These are phyloP conservation scores for Chaetops frenatus DNA, from an alignment of 2,113 vertebrate species.

Conservation along the genomic window DNA sequence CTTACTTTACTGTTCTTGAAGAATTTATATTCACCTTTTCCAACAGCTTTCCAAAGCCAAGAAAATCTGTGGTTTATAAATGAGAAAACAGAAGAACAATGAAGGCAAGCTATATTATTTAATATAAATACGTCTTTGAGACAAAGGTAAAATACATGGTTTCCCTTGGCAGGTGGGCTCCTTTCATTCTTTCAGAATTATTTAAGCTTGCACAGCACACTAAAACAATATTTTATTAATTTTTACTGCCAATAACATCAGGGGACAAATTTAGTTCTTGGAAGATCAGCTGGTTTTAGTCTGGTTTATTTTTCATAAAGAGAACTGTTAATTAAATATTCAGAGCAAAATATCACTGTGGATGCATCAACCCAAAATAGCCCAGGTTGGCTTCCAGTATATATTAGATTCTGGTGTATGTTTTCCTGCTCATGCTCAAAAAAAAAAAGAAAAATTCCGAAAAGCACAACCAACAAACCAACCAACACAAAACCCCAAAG, in stretches of 20 bases:
- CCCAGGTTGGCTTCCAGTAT: neutral
- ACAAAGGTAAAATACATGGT: neutral
- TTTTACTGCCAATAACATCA: neutral
- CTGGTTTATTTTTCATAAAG: neutral
- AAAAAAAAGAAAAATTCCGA: fast-evolving
- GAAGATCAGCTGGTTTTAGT: neutral
- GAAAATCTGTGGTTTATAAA: neutral
- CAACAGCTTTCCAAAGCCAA: neutral
- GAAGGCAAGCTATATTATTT: neutral
- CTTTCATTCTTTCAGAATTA: neutral
- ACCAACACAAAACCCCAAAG: neutral
- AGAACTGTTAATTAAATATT: neutral
- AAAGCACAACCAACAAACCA: neutral
- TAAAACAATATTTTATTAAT: neutral
- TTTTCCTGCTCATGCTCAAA: neutral
- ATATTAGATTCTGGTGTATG: neutral
- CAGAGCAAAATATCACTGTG: neutral
- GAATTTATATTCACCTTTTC: neutral
- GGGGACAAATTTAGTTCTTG: neutral
- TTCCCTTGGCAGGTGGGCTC: neutral
- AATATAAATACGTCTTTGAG: neutral
- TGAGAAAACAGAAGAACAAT: neutral
- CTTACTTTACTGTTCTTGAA: neutral
- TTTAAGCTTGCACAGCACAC: neutral
- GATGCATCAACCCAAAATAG: neutral